Base-by-base conservation (phyloP, 1,140 invertebrate species). In the Bombus balteatus region DNA sequence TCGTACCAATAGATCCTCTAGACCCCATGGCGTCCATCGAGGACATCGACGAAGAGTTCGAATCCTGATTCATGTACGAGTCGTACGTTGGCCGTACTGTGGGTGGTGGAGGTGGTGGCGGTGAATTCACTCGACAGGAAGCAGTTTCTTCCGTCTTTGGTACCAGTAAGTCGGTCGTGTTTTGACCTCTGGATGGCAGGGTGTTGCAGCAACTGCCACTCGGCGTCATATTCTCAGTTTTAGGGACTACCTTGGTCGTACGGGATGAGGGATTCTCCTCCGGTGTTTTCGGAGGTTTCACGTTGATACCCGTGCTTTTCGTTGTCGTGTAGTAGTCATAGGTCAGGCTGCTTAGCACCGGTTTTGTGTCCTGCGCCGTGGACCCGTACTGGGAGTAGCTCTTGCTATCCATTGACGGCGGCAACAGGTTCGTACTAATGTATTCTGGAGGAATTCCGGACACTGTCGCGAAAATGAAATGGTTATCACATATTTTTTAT, bases 41-140 rank as follows among this genome's bases (percentile, higher is more conserved):
- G 32, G 97, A 97, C 93, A 97, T 95, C 39, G 96, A 97, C 9
- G 96, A 97, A 15, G 97, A 97, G 94, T 97, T 97, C 0, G 96
- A 97, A 89, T 97, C 97, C 92, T 97, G 96, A 89, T 96, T 97
- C 77, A 97, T 92, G 88, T 97, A 97, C 0, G 96, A 95, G 86
- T 97, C 96, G 93, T 97, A 97, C 2, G 95, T 92, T 47, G 95
- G 95, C 43, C 96, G 92, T 13, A 96, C 93, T 0, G 93, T 92
- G 15, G 95, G 89, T 28, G 94, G 94, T 0, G 95, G 94, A 12
- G 95, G 95, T 1, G 96, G 95, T 25, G 96, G 95, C 15, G 94
- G 83, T 9, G 94, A 95, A 85, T 93, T 94, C 25, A 94, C 93
- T 10, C 95, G 92, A 87, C 96, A 95, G 43, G 95, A 94, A 77